These are phyloP conservation scores for Lottia gigantea DNA, from an alignment of 2,888 invertebrate genomes.

Conservation along the genomic window DNA sequence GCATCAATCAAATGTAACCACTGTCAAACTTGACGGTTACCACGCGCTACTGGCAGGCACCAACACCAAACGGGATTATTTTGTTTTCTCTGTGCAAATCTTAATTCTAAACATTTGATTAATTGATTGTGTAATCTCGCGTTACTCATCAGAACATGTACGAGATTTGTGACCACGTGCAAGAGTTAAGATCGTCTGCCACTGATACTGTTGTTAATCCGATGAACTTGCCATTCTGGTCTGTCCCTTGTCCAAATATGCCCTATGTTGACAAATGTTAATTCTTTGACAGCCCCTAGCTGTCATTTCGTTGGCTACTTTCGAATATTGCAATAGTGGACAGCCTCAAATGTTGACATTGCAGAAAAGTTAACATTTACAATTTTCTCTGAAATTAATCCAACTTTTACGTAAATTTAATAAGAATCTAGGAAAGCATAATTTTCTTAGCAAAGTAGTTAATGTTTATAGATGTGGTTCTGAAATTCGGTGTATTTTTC, in stretches of 20 bases:
- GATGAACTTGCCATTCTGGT: neutral
- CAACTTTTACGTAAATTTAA: no score
- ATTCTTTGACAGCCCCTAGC: neutral
- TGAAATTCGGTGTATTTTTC: no score
- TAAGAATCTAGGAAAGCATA: no score
- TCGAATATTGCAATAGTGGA: no score
- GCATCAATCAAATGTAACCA: neutral
- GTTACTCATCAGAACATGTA: neutral
- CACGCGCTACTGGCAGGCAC: slow-evolving; percentile 3
- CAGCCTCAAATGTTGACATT: no score
- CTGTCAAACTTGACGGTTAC: neutral
- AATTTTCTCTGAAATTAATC: no score
- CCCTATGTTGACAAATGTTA: neutral
- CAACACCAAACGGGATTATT: neutral
- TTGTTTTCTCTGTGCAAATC: neutral
- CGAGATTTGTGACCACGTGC: slow-evolving; percentile 2
- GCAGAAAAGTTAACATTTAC: no score
- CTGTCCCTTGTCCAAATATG: neutral
- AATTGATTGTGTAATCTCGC: slow-evolving; percentile 2
- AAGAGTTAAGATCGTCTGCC: neutral
- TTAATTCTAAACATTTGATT: slow-evolving; percentile 3
- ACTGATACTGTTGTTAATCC: neutral
- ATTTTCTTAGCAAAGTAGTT: no score
- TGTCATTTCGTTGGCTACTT: no score
- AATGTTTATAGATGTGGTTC: no score